Evolutionary conservation across 2,113 vertebrate genomes (phyloP).

Genomic region (Pao palembangensis): DNA sequence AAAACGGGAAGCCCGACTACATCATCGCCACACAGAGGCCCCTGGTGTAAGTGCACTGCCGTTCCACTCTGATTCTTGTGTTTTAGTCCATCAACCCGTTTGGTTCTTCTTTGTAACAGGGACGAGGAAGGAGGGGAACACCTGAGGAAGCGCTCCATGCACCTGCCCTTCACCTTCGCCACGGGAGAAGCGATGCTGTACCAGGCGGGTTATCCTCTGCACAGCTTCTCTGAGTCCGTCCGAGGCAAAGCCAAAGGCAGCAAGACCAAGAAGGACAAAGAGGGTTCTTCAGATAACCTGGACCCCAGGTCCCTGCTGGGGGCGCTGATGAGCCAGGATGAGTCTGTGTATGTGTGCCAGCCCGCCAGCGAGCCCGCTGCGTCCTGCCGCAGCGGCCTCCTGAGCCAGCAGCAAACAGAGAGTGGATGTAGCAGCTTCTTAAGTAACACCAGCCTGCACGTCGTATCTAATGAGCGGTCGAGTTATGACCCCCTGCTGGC

Average conservation of each 20-base stretch:
- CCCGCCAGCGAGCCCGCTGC: slow-evolving; percentile 27
- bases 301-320: slow-evolving; percentile 72
- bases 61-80: no score
- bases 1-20: slow-evolving; percentile 70
- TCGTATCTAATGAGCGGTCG: background rate
- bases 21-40: slow-evolving; percentile 75
- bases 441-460: slow-evolving; percentile 21
- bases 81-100: background rate
- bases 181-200: slow-evolving; percentile 83
- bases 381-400: slow-evolving; percentile 44
- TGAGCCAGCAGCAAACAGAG: slow-evolving; percentile 27
- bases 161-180: slow-evolving; percentile 82
- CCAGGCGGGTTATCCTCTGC: slow-evolving; percentile 64
- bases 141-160: slow-evolving; percentile 76
- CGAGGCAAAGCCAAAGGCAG: slow-evolving; percentile 57
- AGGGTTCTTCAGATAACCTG: slow-evolving; percentile 32
- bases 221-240: slow-evolving; percentile 51
- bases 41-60: slow-evolving; percentile 63
- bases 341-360: slow-evolving; percentile 61
- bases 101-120: slow-evolving; percentile 48
- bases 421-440: slow-evolving; percentile 20
- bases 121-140: slow-evolving; percentile 83
- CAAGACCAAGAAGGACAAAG: slow-evolving; percentile 63
- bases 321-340: slow-evolving; percentile 69
- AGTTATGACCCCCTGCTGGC: slow-evolving; percentile 68